These are phyloP conservation scores for Tachina grossa DNA, from an alignment of 2,888 invertebrate species.

Conservation along the genomic window DNA sequence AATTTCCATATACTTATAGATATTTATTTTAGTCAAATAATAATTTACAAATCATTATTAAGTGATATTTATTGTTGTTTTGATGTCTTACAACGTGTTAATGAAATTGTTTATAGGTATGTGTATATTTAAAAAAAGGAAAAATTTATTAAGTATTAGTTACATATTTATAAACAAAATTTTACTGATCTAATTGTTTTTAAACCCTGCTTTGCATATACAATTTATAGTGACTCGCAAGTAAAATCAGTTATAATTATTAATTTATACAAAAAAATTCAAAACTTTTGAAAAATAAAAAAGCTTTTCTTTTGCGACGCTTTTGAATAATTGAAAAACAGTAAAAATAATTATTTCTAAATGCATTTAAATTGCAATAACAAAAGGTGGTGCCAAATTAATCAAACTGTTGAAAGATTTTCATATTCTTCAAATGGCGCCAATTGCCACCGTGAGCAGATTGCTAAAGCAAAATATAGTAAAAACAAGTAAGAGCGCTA, in stretches of 20 bases:
- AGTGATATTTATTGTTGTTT: slow-evolving; percentile 25
- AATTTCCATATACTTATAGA: slow-evolving; percentile 6
- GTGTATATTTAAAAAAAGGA: neutral
- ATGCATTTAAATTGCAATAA: neutral
- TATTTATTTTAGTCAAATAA: slow-evolving; percentile 28
- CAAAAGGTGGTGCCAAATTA: neutral
- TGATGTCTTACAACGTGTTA: slow-evolving; percentile 4
- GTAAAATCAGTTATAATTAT: slow-evolving; percentile 1
- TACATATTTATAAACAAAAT: neutral
- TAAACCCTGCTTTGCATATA: neutral
- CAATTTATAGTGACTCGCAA: neutral
- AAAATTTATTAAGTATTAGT: too few relatives aligned
- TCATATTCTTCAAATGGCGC: neutral
- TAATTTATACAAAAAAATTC: neutral
- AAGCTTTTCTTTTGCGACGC: neutral
- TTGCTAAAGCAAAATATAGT: neutral
- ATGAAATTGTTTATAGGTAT: slow-evolving; percentile 12
- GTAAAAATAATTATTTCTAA: neutral
- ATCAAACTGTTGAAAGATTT: neutral
- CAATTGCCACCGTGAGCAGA: neutral
- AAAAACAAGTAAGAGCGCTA: neutral
- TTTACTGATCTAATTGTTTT: slow-evolving; percentile 1
- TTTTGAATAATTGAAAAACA: neutral
- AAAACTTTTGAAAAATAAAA: neutral
- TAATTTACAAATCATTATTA: neutral